Evolutionary conservation across 1,140 invertebrate genomes (phyloP).

Genomic region (Amyelois transitella): DNA sequence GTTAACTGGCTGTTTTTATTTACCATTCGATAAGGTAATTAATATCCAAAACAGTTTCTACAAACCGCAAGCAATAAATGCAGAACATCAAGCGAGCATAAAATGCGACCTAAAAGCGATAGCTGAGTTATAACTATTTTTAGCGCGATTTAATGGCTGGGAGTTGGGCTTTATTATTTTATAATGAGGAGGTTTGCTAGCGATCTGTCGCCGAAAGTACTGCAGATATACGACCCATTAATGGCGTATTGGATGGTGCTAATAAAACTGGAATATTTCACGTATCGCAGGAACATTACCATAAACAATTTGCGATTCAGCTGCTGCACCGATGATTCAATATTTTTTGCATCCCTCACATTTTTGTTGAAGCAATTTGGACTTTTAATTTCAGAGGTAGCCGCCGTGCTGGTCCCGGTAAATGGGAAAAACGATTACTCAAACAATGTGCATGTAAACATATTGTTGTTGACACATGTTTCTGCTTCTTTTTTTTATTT

Average conservation of each 20-base stretch:
- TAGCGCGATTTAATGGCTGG: background rate
- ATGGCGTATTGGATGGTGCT: constrained; percentile 9
- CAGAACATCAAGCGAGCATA: background rate
- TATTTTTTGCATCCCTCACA: constrained; percentile 29
- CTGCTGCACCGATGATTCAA: constrained; percentile 34
- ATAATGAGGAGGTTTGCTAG: constrained; percentile 5
- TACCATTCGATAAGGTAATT: no score
- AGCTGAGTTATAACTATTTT: background rate
- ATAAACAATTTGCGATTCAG: constrained; percentile 50
- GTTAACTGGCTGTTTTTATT: no score
- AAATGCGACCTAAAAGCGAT: background rate
- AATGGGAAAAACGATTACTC: background rate
- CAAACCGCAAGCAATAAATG: no score
- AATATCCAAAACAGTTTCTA: no score
- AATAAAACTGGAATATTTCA: constrained; percentile 37
- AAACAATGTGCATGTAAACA: background rate
- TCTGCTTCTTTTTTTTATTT: background rate
- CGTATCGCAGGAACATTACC: constrained; percentile 36
- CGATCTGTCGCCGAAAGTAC: constrained; percentile 1
- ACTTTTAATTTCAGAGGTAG: constrained; percentile 7
- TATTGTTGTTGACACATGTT: background rate
- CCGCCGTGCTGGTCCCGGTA: background rate
- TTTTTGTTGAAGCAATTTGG: constrained; percentile 17
- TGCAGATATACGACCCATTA: constrained; percentile 5
- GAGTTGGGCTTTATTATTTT: constrained; percentile 3